These are phyloP conservation scores for Apocheima hispidaria DNA, from an alignment of 2,888 invertebrate species.

Conservation along the genomic window DNA sequence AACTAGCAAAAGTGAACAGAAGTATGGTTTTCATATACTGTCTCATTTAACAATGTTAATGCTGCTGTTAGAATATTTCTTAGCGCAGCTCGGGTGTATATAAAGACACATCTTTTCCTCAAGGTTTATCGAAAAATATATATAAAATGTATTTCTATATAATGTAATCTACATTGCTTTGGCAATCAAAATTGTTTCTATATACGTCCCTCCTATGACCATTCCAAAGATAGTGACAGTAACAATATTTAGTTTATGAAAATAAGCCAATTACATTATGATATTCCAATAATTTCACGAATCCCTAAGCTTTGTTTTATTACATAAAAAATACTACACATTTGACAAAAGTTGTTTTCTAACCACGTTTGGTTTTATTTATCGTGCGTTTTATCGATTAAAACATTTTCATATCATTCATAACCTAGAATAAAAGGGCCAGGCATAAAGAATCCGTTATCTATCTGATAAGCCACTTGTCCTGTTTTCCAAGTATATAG, in stretches of 20 bases:
- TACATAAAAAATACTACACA: not conserved
- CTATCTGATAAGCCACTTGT: slow-evolving; percentile 69
- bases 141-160: no score
- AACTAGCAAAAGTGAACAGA: no score
- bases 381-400: slow-evolving; percentile 43
- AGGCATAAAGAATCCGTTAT: slow-evolving; percentile 59
- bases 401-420: slow-evolving; percentile 44
- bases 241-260: not conserved
- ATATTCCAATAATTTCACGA: no score
- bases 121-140: no score
- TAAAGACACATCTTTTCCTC: no score
- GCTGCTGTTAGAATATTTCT: no score
- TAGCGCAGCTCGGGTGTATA: no score
- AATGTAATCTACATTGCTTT: no score
- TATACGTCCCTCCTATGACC: not conserved
- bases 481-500: slow-evolving; percentile 74
- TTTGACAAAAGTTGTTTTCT: not conserved
- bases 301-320: not conserved
- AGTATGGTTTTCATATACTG: no score
- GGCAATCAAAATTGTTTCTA: not conserved
- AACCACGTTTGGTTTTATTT: slow-evolving; percentile 5
- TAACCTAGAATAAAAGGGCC: slow-evolving; percentile 62
- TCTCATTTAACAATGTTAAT: no score
- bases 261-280: not conserved
- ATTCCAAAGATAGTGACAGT: not conserved